These are phyloP conservation scores for Crotalus tigris DNA, from an alignment of 2,113 vertebrate genomes.

Conservation along the genomic window DNA sequence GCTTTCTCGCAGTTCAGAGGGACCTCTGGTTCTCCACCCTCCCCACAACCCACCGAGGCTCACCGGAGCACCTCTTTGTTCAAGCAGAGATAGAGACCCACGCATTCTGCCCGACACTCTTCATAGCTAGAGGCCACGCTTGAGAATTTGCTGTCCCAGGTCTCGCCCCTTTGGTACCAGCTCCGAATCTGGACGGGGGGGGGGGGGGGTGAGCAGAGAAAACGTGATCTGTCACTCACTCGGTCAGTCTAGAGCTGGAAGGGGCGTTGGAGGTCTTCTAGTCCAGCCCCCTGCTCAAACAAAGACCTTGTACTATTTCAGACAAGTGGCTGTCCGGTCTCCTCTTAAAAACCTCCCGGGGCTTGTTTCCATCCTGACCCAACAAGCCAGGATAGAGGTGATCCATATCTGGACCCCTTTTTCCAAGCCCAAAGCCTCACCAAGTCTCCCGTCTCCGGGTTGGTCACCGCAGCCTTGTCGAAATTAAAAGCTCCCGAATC, in stretches of 20 bases:
- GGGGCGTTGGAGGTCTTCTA: too few relatives aligned
- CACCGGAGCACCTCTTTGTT: conserved; percentile 81
- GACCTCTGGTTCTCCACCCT: neutral
- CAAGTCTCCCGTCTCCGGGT: conserved; percentile 83
- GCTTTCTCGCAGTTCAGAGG: neutral
- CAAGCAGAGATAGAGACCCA: conserved; percentile 87
- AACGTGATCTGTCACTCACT: neutral
- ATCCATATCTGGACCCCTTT: neutral
- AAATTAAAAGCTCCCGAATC: conserved; percentile 84
- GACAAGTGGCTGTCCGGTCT: too few relatives aligned
- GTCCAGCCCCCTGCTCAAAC: too few relatives aligned
- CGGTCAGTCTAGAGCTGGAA: too few relatives aligned
- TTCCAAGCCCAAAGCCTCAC: conserved; percentile 59
- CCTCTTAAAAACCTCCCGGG: too few relatives aligned
- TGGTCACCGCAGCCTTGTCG: conserved; percentile 75
- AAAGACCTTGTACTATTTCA: too few relatives aligned
- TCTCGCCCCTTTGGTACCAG: conserved; percentile 87
- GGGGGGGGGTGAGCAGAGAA: neutral
- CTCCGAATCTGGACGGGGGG: conserved; percentile 74
- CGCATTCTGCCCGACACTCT: conserved; percentile 88
- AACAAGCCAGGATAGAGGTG: neutral
- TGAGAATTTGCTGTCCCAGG: conserved; percentile 91
- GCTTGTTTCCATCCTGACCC: neutral
- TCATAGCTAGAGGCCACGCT: conserved; percentile 88
- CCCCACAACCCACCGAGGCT: neutral